Conservation (phyloP, 2,113 vertebrate genomes). For the Rana temporaria region DNA sequence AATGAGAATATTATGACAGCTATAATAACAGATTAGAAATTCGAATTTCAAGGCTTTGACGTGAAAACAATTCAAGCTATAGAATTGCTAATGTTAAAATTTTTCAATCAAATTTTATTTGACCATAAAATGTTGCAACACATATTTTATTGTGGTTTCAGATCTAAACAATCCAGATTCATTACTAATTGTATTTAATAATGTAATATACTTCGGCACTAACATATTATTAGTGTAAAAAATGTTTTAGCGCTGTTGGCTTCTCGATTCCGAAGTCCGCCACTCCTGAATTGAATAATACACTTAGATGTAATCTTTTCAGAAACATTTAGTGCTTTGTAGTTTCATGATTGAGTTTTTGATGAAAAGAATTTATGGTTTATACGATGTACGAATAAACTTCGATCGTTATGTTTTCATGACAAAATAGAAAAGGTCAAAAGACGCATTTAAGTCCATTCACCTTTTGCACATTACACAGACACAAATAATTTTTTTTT, state of each 20-base stretch:
- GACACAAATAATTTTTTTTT: no score
- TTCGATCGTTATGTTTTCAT: background rate
- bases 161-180: background rate
- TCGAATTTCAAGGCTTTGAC: no score
- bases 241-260: no score
- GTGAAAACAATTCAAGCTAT: no score
- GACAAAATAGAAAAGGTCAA: background rate
- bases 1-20: no score
- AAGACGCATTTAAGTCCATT: no score
- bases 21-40: no score
- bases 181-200: background rate
- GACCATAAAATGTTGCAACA: background rate
- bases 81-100: constrained; percentile 1
- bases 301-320: background rate
- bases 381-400: no score
- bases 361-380: background rate
- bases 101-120: constrained; percentile 30
- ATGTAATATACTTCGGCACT: no score
- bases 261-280: no score
- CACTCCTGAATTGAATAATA: background rate
- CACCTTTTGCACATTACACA: background rate
- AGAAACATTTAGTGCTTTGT: background rate
- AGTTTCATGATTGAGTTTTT: background rate
- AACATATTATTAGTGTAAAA: no score
- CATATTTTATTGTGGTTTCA: background rate